These are phyloP conservation scores for Dusona sp. DNA, from an alignment of 2,888 invertebrate species.

Conservation along the genomic window DNA sequence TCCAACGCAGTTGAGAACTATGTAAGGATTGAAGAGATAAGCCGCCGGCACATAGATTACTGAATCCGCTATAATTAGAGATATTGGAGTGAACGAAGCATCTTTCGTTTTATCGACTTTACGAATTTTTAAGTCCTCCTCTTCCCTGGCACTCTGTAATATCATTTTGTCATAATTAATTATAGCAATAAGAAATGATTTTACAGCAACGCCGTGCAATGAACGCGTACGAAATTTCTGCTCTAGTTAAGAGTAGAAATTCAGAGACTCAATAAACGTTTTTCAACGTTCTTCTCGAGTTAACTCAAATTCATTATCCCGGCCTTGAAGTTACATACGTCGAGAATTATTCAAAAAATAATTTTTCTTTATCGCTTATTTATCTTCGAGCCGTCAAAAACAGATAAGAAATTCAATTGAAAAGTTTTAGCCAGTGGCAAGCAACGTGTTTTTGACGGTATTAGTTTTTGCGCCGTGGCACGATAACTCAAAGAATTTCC, in stretches of 20 bases:
- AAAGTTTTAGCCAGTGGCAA: no score
- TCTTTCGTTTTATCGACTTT: slow-evolving; percentile 57
- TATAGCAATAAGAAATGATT: not conserved
- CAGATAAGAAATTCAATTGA: no score
- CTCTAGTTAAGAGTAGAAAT: not conserved
- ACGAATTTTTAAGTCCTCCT: slow-evolving; percentile 71
- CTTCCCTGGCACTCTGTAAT: slow-evolving; percentile 77
- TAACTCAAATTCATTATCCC: no score
- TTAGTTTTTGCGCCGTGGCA: no score
- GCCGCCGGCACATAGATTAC: slow-evolving; percentile 89
- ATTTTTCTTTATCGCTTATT: no score
- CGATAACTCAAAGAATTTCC: no score
- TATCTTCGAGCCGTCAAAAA: no score
- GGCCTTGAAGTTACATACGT: no score
- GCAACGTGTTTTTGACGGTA: no score
- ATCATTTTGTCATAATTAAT: slow-evolving; percentile 1
- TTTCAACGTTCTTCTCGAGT: not conserved
- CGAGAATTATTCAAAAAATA: no score
- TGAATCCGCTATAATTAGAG: slow-evolving; percentile 73
- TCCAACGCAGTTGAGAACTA: slow-evolving; percentile 94
- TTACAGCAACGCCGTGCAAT: not conserved
- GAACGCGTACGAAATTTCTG: not conserved
- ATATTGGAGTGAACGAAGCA: slow-evolving; percentile 63
- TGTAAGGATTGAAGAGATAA: slow-evolving; percentile 96
- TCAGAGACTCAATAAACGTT: not conserved